Percentiles rank a stretch among this genome's conserved stretches.
These are phyloP conservation scores for Tricholaema leucomelas DNA, from an alignment of 2,113 vertebrate genomes.

Conservation along the genomic window DNA sequence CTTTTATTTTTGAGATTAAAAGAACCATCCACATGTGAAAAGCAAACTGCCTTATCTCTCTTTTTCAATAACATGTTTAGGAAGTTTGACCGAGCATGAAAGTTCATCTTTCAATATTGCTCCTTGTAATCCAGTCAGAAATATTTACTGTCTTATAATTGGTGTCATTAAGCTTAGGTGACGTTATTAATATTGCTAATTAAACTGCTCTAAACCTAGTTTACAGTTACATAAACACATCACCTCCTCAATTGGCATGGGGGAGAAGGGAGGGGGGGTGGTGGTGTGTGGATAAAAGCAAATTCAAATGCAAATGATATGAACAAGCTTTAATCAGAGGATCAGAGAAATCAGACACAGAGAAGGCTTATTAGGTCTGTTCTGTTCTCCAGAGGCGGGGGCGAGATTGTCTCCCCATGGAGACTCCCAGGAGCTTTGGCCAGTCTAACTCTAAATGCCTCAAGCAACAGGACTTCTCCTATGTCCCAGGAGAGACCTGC, in stretches of 20 bases:
- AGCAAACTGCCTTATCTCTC: slow-evolving; percentile 34
- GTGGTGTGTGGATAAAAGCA: slow-evolving; percentile 41
- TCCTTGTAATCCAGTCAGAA: slow-evolving; percentile 71
- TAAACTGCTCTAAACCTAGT: slow-evolving; percentile 77
- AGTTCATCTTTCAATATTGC: slow-evolving; percentile 74
- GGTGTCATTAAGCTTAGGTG: slow-evolving; percentile 80
- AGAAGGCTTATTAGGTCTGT: slow-evolving; percentile 17
- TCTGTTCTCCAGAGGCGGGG: not conserved
- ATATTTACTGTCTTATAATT: slow-evolving; percentile 82
- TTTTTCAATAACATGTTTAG: slow-evolving; percentile 53
- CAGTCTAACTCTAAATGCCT: slow-evolving; percentile 27
- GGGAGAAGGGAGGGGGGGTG: no score
- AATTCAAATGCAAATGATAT: slow-evolving; percentile 67
- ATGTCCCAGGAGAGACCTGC: not conserved
- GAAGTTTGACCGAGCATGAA: slow-evolving; percentile 70
- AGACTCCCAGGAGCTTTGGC: slow-evolving; percentile 53
- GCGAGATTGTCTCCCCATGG: not conserved
- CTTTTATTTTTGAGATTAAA: slow-evolving; percentile 35
- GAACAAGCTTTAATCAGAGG: slow-evolving; percentile 62
- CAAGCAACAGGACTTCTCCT: slow-evolving; percentile 34
- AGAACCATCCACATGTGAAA: slow-evolving; percentile 8
- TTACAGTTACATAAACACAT: slow-evolving; percentile 70
- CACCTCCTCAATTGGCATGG: slow-evolving; percentile 16
- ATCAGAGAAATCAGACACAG: slow-evolving; percentile 47
- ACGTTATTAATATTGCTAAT: slow-evolving; percentile 82